These are phyloP conservation scores for Noctua janthe DNA, from an alignment of 2,888 invertebrate genomes.

Conservation along the genomic window DNA sequence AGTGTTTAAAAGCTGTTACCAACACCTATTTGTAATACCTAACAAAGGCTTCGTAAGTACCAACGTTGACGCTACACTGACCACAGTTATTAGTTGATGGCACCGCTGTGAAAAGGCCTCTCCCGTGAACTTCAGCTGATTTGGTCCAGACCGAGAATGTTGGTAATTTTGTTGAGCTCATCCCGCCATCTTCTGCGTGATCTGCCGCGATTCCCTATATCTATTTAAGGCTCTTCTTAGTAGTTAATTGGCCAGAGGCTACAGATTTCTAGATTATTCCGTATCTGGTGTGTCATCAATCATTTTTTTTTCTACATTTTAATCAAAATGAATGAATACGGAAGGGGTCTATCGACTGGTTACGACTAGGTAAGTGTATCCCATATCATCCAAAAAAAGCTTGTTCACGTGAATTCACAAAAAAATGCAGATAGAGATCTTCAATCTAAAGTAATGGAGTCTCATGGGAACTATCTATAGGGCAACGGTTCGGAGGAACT, in stretches of 20 bases:
- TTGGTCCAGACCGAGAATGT: neutral
- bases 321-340: neutral
- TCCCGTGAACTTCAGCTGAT: neutral
- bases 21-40: neutral
- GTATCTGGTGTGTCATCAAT: neutral
- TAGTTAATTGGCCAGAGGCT: neutral
- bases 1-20: neutral
- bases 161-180: too few species aligned
- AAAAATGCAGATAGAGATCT: conserved; percentile 52
- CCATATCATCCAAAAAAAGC: neutral
- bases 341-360: neutral
- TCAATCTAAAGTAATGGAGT: conserved; percentile 53
- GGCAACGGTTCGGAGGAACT: conserved; percentile 33
- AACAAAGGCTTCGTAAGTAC: too few species aligned
- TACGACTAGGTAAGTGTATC: neutral
- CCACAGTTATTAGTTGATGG: too few species aligned
- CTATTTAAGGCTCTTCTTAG: neutral
- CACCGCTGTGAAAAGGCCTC: neutral
- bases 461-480: conserved; percentile 46
- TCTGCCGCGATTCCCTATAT: neutral
- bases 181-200: neutral
- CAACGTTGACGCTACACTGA: too few species aligned
- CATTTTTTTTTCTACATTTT: neutral
- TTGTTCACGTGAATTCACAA: conserved; percentile 15
- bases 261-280: neutral